phyloP scores from a whole-genome alignment of 2,888 invertebrate genomes.

The Conops quadrifasciatus region DNA sequence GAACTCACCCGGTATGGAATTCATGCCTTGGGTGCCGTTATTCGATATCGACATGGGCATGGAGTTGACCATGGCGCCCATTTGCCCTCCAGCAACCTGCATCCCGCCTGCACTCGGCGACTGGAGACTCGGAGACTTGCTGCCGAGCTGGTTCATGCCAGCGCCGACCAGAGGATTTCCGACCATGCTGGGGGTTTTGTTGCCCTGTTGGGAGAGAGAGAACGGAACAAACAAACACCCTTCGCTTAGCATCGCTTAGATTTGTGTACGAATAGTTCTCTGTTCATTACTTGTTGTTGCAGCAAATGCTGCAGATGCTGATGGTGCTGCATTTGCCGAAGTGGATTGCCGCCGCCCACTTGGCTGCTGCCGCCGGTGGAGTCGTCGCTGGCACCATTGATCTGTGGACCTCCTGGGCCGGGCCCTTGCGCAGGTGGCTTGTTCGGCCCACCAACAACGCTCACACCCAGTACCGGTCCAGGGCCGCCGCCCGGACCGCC shows the following conservation, averaged over 20 bases:
- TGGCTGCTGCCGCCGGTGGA: conserved; percentile 54
- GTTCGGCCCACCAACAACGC: conserved; percentile 71
- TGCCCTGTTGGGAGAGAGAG: conserved; percentile 54
- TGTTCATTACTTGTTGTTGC: conserved; percentile 67
- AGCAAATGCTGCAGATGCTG: conserved; percentile 73
- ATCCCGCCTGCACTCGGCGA: conserved; percentile 83
- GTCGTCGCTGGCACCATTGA: conserved; percentile 74
- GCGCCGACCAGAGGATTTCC: conserved; percentile 69
- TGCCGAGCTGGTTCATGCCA: conserved; percentile 78
- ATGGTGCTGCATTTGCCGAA: conserved; percentile 68
- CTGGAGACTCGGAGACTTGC: conserved; percentile 84
- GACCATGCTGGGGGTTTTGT: conserved; percentile 60
- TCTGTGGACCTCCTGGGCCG: conserved; percentile 76
- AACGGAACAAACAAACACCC: too few relatives aligned
- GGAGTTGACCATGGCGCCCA: conserved; percentile 73
- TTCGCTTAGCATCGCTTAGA: background rate
- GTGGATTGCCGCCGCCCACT: conserved; percentile 49
- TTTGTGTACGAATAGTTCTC: background rate
- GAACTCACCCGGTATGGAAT: conserved; percentile 73
- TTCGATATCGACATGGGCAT: conserved; percentile 79
- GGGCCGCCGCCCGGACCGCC: conserved; percentile 72
- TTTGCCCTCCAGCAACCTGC: conserved; percentile 72
- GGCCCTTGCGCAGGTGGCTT: conserved; percentile 86
- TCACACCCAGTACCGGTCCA: conserved; percentile 71
- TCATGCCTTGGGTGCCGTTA: conserved; percentile 77